Evolutionary conservation across 2,797 vertebrate species (phyloP), one percentile per base, ranked within the genome.

Genomic region (Neosalanx taihuensis): DNA sequence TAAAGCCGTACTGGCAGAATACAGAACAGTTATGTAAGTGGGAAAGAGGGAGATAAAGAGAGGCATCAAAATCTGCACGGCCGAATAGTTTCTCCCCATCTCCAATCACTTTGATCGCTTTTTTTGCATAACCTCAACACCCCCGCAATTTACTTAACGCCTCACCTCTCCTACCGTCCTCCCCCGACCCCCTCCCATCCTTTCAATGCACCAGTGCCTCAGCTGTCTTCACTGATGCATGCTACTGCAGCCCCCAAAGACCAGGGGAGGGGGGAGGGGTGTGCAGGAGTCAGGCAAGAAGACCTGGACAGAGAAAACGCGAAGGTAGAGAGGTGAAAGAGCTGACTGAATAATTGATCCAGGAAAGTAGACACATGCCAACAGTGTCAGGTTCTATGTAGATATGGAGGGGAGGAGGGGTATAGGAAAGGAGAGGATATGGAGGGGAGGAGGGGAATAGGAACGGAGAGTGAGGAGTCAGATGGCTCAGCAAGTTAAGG

Each of bases 311-410:
- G 69, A 18, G 37, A 10, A 46, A 20, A 20, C 62, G 31, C 56
- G 60, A 18, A 37, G 0, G 4, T 12, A 58, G 49, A 18, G 64
- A 20, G 2, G 49, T 20, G 30, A 64, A 18, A 4, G 63, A 76
- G 67, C 57, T 18, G 5, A 86, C 74, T 93, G 75, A 92, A 92
- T 92, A 88, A 93, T 92, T 92, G 81, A 93, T 88, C 76, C 46
- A 71, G 76, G 89, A 90, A 90, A 92, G 84, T 59, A 85, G 90
- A 91, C 87, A 83, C 79, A 78, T 83, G 75, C 20, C 51, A 73
- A 67, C 51, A 49, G 89, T 86, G 80, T 90, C 84, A 49, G 74
- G 86, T 88, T 91, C 79, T 64, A 59, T 12, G 63, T 30, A 63
- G 29, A 53, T 53, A 71, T 58, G 33, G 63, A 60, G 63, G 35